Evolutionary conservation across 2,888 invertebrate species (phyloP), one percentile per base, ranked within the genome.

Genomic region (Drosophila percnosoma): DNA sequence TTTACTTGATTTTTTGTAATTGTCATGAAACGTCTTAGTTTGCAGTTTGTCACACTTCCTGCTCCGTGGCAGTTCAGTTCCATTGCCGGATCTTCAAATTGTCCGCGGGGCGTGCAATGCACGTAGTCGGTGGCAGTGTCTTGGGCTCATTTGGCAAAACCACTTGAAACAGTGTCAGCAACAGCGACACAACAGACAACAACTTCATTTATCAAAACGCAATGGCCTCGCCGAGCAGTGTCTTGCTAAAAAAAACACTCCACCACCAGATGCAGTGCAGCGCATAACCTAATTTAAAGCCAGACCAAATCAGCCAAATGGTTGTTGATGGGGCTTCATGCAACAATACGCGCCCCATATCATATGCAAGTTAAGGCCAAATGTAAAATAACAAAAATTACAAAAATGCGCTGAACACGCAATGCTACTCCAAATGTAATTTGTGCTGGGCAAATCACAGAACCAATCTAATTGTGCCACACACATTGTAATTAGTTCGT

Each of bases 141-240:
- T 45, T 49, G 72, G 61, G 68, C 84, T 83, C 81, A 81, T 81
- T 85, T 85, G 83, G 84, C 83, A 75, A 24, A 71, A 42, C 68
- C 68, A 80, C 63, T 77, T 64, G 63, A 36, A 29, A 60, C 54
- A 52, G 33, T 36, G 67, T 62, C 74, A 68, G 34, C 36, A 52
- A 68, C 66, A 64, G 63, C 61, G 38, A 58, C 55, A 48, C 66
- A 67, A 80, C 81, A 82, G 73, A 79, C 75, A 80, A 78, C 76
- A 82, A 75, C 80, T 77, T 86, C 71, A 87, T 82, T 81, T 84
- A 82, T 87, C 82, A 83, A 80, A 83, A 77, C 67, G 77, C 83
- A 80, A 64, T 75, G 67, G 75, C 62, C 59, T 55, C 66, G 54
- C 61, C 70, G 53, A 21, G 36, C 31, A 53, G 40, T 52, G 61